Evolutionary conservation across 2,113 vertebrate species (phyloP).

Genomic region (Spilogale gracilis): DNA sequence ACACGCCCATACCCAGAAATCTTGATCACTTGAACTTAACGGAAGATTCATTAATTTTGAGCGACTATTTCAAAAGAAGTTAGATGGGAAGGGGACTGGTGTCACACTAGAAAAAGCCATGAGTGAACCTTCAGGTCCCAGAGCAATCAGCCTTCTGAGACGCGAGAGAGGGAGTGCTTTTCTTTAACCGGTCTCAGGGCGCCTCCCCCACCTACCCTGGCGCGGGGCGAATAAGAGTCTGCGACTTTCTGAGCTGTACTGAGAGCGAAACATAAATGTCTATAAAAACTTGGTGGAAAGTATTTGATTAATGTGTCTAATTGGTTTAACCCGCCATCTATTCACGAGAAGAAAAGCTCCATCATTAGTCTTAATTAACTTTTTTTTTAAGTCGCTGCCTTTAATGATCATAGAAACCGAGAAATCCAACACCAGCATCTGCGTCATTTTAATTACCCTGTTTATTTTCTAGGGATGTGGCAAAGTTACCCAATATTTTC

Average conservation of each 20-base stretch:
- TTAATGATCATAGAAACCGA: slow-evolving; percentile 85
- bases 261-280: slow-evolving; percentile 76
- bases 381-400: slow-evolving; percentile 81
- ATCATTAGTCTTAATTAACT: slow-evolving; percentile 83
- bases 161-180: background rate
- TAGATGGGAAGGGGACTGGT: background rate
- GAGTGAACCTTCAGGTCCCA: accelerated
- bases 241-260: slow-evolving; percentile 61
- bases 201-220: background rate
- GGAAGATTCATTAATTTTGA: background rate
- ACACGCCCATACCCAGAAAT: background rate
- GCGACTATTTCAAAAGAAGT: background rate
- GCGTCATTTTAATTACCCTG: slow-evolving; percentile 78
- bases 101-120: background rate
- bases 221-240: background rate
- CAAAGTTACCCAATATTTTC: slow-evolving; percentile 64
- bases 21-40: background rate
- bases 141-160: background rate
- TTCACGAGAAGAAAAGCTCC: slow-evolving; percentile 83
- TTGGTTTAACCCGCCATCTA: slow-evolving; percentile 82
- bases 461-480: slow-evolving; percentile 54
- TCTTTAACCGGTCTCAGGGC: background rate
- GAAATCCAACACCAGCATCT: slow-evolving; percentile 78
- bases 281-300: slow-evolving; percentile 84
- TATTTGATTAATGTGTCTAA: slow-evolving; percentile 81